Evolutionary conservation across 2,888 invertebrate genomes (phyloP), one percentile per base, ranked within the genome.

Genomic region (Stegana nigrithorax): DNA sequence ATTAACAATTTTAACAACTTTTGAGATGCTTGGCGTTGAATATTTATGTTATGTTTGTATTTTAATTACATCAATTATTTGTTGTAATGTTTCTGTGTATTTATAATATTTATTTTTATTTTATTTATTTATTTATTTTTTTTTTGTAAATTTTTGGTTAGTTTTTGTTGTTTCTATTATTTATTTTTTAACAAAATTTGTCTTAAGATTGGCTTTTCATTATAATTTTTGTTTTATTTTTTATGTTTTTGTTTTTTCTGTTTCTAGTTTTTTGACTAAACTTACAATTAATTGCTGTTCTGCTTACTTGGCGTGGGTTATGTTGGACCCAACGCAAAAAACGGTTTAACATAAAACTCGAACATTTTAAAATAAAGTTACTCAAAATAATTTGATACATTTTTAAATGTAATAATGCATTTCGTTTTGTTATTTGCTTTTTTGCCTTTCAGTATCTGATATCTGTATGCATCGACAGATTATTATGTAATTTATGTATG

Each of bases 241-340:
- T 44, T 44, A 14, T 67, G 62, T 57, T 59, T 62, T 58, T 58
- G 14, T 64, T 25, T 53, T 39, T 53, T 60, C 36, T 51, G 47
- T 67, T 45, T 47, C 23, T n/a, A 47, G 44, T 50, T 62, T 39
- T 29, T 53, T 57, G 39, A 62, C 69, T 78, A 78, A 72, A 57
- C 77, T 78, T 78, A 80, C 60, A 79, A 75, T 81, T 81, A 81
- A 81, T 81, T 81, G 82, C 78, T 81, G 81, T 81, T 81, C 74
- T 81, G 77, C 72, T 81, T 81, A 80, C 81, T 72, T 60, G 68
- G 67, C 73, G 63, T 66, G 19, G 53, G 45, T 50, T 4, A 6
- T 50, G 6, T 17, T 63, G 23, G 23, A 25, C 32, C 53, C 42
- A 58, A 67, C 73, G 50, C 27, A 65, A 75, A 70, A 77, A 75